These are phyloP conservation scores for Perizoma flavofasciatum DNA, from an alignment of 2,888 invertebrate species.

Conservation along the genomic window DNA sequence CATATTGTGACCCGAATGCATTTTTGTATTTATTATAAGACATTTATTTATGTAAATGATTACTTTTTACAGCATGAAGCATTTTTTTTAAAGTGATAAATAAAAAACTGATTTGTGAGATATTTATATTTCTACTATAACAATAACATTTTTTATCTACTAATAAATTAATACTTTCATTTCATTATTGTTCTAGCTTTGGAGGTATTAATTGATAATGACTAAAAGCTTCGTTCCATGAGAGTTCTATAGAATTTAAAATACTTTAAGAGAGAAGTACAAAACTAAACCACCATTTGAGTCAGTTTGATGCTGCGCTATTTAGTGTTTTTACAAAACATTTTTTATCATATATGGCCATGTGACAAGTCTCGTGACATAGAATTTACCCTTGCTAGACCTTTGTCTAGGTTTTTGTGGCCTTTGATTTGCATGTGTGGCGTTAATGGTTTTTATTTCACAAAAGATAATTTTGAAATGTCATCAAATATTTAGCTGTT, in stretches of 20 bases:
- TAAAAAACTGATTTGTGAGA: slow-evolving; percentile 27
- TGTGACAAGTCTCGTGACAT: no score
- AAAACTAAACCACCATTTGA: no score
- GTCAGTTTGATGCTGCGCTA: no score
- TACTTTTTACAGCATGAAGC: not conserved
- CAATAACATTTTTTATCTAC: slow-evolving; percentile 50
- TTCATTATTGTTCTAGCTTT: slow-evolving; percentile 50
- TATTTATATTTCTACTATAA: slow-evolving; percentile 53
- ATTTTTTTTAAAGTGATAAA: slow-evolving; percentile 5
- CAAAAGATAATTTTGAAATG: no score
- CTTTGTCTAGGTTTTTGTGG: no score
- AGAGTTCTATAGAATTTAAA: not conserved
- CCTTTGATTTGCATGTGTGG: no score
- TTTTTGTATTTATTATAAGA: slow-evolving; percentile 23
- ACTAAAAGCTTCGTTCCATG: slow-evolving; percentile 36
- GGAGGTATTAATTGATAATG: slow-evolving; percentile 57
- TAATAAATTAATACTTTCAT: slow-evolving; percentile 70
- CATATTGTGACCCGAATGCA: slow-evolving; percentile 10
- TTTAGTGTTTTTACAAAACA: no score
- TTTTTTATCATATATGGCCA: no score
- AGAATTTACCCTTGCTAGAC: no score
- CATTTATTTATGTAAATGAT: slow-evolving; percentile 21
- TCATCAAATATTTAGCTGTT: no score
- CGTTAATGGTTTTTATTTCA: no score
- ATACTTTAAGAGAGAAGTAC: no score